Conservation (phyloP, 2,888 invertebrate species). For the Limnephilus rhombicus region DNA sequence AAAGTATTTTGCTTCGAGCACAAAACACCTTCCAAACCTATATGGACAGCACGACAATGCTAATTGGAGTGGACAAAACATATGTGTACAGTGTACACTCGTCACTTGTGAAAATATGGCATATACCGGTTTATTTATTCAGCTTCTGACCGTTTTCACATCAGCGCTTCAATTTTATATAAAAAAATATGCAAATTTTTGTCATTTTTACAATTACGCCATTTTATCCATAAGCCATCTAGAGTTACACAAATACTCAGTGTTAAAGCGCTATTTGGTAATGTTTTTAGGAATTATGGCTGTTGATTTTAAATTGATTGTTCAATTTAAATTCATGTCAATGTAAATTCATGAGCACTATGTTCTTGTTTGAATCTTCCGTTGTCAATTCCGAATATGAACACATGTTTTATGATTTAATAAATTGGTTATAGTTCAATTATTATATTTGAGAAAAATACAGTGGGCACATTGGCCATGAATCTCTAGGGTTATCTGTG, state of each 20-base stretch:
- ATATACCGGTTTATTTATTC: neutral
- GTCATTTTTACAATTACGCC: neutral
- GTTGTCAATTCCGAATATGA: too few relatives aligned
- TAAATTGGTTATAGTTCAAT: too few relatives aligned
- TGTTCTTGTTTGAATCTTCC: too few relatives aligned
- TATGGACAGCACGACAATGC: neutral
- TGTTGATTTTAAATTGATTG: neutral
- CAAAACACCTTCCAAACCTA: neutral
- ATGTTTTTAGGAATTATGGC: neutral
- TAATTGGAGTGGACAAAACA: neutral
- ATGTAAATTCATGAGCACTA: neutral
- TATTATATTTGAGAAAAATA: neutral
- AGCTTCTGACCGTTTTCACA: neutral
- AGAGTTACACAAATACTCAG: neutral
- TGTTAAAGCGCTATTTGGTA: neutral
- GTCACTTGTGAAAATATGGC: neutral
- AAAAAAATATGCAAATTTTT: neutral
- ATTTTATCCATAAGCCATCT: neutral
- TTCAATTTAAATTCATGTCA: too few relatives aligned
- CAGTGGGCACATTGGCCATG: neutral
- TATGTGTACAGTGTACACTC: neutral
- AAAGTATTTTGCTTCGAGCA: neutral
- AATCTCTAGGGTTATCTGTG: neutral
- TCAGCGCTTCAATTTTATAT: neutral
- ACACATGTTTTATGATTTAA: too few relatives aligned